phyloP scores from a whole-genome alignment of 2,888 invertebrate genomes.

The Stomorhina lunata region DNA sequence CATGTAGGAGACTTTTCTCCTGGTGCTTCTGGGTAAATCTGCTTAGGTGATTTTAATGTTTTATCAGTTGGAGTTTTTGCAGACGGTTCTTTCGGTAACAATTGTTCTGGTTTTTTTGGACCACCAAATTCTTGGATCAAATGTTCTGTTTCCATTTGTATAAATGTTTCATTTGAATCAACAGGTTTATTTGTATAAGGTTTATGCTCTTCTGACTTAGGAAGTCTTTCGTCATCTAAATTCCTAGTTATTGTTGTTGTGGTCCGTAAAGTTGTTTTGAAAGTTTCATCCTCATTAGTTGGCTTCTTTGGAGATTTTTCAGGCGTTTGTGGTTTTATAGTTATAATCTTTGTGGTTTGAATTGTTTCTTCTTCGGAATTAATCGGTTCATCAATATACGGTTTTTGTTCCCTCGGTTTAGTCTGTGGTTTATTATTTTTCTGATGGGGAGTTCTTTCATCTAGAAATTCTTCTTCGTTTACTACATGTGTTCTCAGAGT shows the following conservation, averaged over 20 bases:
- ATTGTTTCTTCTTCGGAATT: too few relatives aligned
- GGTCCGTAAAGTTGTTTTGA: not conserved
- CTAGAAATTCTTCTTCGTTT: not conserved
- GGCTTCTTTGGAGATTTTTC: not conserved
- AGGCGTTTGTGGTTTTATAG: too few relatives aligned
- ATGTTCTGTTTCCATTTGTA: not conserved
- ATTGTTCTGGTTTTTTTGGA: not conserved
- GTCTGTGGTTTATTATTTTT: not conserved
- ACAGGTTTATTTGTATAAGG: not conserved
- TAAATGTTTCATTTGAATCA: not conserved
- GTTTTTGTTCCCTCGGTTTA: too few relatives aligned
- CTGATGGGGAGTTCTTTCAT: not conserved
- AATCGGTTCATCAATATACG: too few relatives aligned
- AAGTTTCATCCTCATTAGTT: not conserved
- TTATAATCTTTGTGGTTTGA: too few relatives aligned
- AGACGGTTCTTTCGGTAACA: not conserved
- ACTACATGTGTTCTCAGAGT: not conserved
- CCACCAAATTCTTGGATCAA: not conserved
- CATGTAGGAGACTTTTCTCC: not conserved
- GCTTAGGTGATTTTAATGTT: not conserved
- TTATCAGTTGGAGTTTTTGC: not conserved
- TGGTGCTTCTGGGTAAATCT: not conserved
- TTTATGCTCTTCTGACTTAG: not conserved
- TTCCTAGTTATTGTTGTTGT: not conserved
- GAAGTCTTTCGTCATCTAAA: too few relatives aligned